Conservation (phyloP, 1,140 invertebrate genomes). For the Steinernema khuongi region DNA sequence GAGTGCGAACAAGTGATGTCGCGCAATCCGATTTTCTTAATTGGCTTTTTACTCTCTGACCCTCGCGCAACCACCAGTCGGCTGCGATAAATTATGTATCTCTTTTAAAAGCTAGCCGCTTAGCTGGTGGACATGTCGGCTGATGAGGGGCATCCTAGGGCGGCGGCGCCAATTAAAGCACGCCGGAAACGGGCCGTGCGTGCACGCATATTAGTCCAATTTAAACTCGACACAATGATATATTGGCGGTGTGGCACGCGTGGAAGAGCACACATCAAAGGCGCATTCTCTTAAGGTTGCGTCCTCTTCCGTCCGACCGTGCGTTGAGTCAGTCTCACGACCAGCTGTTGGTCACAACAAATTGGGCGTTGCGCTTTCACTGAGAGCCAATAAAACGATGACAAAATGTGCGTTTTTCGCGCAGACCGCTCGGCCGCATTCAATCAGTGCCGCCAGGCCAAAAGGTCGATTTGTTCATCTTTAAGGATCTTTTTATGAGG, state of each 20-base stretch:
- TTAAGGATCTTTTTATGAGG: constrained; percentile 3
- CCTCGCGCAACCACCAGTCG: not conserved
- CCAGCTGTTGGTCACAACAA: constrained; percentile 16
- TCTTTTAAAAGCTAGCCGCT: constrained; percentile 3
- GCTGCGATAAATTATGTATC: constrained; percentile 10
- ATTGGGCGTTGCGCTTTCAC: constrained; percentile 13
- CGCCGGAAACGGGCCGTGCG: not conserved
- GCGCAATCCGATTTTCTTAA: constrained; percentile 16
- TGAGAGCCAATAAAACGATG: constrained; percentile 6
- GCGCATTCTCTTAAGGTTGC: not conserved
- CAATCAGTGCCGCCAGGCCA: not conserved
- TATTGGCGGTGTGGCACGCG: constrained; percentile 1
- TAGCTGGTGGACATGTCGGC: not conserved
- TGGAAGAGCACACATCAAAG: not conserved
- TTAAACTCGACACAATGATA: not conserved
- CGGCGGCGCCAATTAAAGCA: not conserved
- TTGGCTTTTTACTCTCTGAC: constrained; percentile 16
- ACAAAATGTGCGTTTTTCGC: constrained; percentile 10
- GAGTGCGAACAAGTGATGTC: constrained; percentile 16
- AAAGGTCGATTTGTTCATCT: not conserved
- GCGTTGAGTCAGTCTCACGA: not conserved
- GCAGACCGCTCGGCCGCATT: not conserved
- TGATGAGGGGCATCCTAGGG: not conserved
- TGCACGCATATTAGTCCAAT: constrained; percentile 16
- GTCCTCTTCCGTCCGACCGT: not conserved